A percentile compares a stretch with the other conserved stretches of the same genome.
Evolutionary conservation across 2,797 vertebrate species (phyloP).

Genomic region (Esox masquinongy): DNA sequence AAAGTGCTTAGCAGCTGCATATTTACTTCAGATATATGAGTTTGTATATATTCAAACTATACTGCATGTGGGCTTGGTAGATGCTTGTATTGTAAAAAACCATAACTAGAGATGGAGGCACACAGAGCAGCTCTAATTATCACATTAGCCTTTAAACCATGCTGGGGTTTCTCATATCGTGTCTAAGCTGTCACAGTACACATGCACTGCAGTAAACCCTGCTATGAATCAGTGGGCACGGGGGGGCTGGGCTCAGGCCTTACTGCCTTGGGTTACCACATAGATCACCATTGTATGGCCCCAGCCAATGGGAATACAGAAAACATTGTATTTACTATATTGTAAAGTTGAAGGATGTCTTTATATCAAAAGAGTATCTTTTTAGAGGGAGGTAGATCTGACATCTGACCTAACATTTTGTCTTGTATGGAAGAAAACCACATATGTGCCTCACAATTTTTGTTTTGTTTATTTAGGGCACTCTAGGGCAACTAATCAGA

Average conservation of each 20-base stretch:
- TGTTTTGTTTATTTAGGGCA: not conserved
- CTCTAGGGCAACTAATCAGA: not conserved
- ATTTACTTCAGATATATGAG: constrained; percentile 26
- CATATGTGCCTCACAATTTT: not conserved
- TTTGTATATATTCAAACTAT: constrained; percentile 51
- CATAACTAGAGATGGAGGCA: constrained; percentile 31
- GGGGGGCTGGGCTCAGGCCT: not conserved
- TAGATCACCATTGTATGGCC: not conserved
- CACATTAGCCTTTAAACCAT: constrained; percentile 34
- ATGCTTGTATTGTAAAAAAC: constrained; percentile 37
- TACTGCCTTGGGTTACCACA: constrained; percentile 1
- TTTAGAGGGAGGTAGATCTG: not conserved
- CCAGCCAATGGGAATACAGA: not conserved
- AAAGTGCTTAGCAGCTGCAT: constrained; percentile 39
- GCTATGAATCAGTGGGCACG: not conserved
- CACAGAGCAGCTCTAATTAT: constrained; percentile 51
- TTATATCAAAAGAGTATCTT: not conserved
- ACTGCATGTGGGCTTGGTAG: constrained; percentile 56
- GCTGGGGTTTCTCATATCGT: constrained; percentile 52
- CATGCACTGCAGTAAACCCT: constrained; percentile 64
- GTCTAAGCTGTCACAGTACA: constrained; percentile 64
- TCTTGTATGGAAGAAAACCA: not conserved
- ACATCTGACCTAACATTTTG: not conserved
- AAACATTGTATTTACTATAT: not conserved
- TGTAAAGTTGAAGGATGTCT: not conserved